Base-by-base conservation (phyloP, 2,888 invertebrate genomes). In the Muschampia plurimacula region DNA sequence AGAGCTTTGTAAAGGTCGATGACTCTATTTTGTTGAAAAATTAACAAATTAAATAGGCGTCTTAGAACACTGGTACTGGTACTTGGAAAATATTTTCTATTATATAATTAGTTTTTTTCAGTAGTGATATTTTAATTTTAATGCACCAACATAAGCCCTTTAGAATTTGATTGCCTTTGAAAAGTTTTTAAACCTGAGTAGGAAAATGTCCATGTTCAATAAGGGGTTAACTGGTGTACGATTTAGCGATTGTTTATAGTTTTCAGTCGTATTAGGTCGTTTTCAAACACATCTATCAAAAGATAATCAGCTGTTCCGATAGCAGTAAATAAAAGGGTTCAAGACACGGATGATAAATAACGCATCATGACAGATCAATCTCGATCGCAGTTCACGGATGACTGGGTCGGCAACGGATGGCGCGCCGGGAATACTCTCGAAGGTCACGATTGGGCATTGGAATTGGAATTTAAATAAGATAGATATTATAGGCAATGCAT, bases 301-400 rank as follows among this genome's bases (percentile, higher is more conserved):
- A 44, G 9, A 64, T 64, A 8, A n/a, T 49, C 28, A 39, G 67
- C 22, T 62, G 68, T 49, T 62, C n/a, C 12, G 36, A 44, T 52
- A 62, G 62, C 62, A 32, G 22, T 62, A 69, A 62, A 69, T 62
- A 52, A 62, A 22, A 22, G 22, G 22, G 22, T 22, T 22, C 22
- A 13, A 7, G 32, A 13, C 62, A 69, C 49, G 15, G 52, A 36
- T 59, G 59, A 69, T 69, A 69, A 62, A 69, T 69, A 69, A 62
- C 60, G 62, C 62, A 72, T 69, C 55, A 71, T 74, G 72, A 74
- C 73, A 72, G 62, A 74, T 74, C 74, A 69, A 60, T 74, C 55
- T 74, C 66, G 73, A 57, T 67, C 69, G 9, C 69, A 46, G 57
- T 77, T 73, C 64, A 74, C 74, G 75, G 74, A 65, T 73, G 77